Evolutionary conservation across 2,113 vertebrate species (phyloP), one percentile per base, ranked within the genome.

Genomic region (Aix galericulata): DNA sequence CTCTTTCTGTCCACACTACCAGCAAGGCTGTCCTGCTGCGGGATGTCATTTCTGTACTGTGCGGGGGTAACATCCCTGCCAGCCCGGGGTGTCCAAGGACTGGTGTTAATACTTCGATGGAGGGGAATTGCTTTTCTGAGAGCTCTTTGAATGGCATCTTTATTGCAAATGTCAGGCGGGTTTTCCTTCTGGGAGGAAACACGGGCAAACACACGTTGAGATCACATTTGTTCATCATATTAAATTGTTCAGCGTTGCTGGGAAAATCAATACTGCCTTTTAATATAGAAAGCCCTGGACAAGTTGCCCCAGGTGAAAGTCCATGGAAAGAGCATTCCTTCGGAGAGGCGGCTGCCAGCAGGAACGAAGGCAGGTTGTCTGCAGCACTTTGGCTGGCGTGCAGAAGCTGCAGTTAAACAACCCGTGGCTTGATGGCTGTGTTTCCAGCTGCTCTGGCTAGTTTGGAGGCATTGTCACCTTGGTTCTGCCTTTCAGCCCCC

Each of bases 381-480:
- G 58, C 68, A 42, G 12, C 0, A 2, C 46, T 55, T 64, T 7
- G 38, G 17, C 26, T 36, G 66, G 31, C 31, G 25, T n/a, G 38
- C 60, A 31, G 69, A 71, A 78, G 67, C 56, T 38, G 50, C 52
- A 82, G 23, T 34, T 48, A 76, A 23, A 44, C 0, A 17, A 16
- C 40, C 40, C 18, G 5, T 9, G 27, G 22, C 25, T 69, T 5
- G 1, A 18, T 42, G 17, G n/a, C n/a, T 64, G 32, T 5, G 1
- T 64, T 71, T 64, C 22, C 27, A 44, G 63, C 10, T 13, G 8
- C 42, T n/a, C 17, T 8, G n/a, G 38, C 23, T n/a, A 15, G 53
- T 26, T 40, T 1, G 13, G 38, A 34, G 38, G 7, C 13, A 0
- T 29, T 9, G 23, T 26, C 3, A 0, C 1, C 9, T 8, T 31